Evolutionary conservation across 2,797 vertebrate species (phyloP).

Genomic region (Podarcis siculus): DNA sequence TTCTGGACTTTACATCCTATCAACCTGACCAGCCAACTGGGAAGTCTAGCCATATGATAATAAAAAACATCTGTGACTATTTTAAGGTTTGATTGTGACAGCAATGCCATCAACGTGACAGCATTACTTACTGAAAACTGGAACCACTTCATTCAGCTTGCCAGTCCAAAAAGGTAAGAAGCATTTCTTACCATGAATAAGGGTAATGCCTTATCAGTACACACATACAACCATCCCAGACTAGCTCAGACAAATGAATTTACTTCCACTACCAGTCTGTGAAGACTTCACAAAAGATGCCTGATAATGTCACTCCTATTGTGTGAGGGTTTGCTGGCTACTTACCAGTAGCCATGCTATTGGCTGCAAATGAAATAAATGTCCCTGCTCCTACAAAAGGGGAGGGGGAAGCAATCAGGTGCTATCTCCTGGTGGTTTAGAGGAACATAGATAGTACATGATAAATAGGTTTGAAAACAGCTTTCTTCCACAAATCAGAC

Average conservation of each 20-base stretch:
- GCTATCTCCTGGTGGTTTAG: slow-evolving; percentile 27
- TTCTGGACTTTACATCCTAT: slow-evolving; percentile 32
- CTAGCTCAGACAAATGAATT: slow-evolving; percentile 39
- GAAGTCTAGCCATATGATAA: neutral
- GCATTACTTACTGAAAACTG: slow-evolving; percentile 45
- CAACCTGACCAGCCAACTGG: slow-evolving; percentile 5
- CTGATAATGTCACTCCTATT: slow-evolving; percentile 53
- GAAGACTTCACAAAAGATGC: slow-evolving; percentile 50
- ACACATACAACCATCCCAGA: slow-evolving; percentile 43
- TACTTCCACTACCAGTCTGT: slow-evolving; percentile 40
- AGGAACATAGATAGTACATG: slow-evolving; percentile 32
- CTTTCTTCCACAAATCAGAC: slow-evolving; percentile 19
- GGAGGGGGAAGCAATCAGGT: neutral
- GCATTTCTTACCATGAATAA: slow-evolving; percentile 55
- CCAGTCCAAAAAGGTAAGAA: slow-evolving; percentile 27
- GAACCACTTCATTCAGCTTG: slow-evolving; percentile 37
- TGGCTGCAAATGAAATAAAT: slow-evolving; percentile 38
- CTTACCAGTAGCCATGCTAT: neutral
- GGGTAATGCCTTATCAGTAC: slow-evolving; percentile 58
- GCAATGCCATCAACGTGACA: slow-evolving; percentile 9
- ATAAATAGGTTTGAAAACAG: slow-evolving; percentile 42
- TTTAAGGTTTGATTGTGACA: slow-evolving; percentile 33
- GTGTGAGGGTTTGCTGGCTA: slow-evolving; percentile 26
- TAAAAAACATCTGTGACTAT: slow-evolving; percentile 11
- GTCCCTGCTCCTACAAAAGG: slow-evolving; percentile 26